Conservation (phyloP, 2,797 vertebrate genomes). For the Pagetopsis macropterus region DNA sequence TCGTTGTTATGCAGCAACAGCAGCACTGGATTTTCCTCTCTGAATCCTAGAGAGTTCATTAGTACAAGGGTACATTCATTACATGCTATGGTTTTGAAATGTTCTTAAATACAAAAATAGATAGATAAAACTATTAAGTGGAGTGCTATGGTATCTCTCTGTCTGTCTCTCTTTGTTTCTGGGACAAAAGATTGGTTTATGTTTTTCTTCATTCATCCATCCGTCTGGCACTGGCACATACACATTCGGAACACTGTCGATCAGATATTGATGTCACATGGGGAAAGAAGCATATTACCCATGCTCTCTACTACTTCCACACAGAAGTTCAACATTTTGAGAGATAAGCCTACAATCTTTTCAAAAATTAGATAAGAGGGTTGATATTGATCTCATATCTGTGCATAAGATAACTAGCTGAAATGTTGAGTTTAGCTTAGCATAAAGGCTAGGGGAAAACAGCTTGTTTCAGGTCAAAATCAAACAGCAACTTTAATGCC, state of each 20-base stretch:
- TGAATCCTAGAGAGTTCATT: slow-evolving; percentile 9
- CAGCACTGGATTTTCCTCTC: slow-evolving; percentile 9
- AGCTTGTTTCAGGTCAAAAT: background rate
- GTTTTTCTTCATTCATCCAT: slow-evolving; percentile 24
- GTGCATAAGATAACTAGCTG: background rate
- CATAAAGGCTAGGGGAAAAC: background rate
- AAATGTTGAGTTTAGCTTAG: background rate
- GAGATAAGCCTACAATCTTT: background rate
- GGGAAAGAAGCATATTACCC: slow-evolving; percentile 22
- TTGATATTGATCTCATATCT: background rate
- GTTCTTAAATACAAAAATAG: background rate
- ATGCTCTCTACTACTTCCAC: background rate
- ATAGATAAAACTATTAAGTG: background rate
- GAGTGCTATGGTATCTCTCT: slow-evolving; percentile 2
- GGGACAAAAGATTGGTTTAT: slow-evolving; percentile 15
- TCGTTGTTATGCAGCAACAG: slow-evolving; percentile 5
- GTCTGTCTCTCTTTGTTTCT: slow-evolving; percentile 1
- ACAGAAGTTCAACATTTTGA: background rate
- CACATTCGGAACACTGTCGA: slow-evolving; percentile 21
- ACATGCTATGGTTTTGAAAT: background rate
- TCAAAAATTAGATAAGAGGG: background rate
- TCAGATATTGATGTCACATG: slow-evolving; percentile 22
- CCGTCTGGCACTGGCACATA: slow-evolving; percentile 23
- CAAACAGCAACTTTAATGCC: background rate
- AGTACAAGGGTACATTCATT: slow-evolving; percentile 1